These are phyloP conservation scores for Pholis gunnellus DNA, from an alignment of 2,113 vertebrate species.

Conservation along the genomic window DNA sequence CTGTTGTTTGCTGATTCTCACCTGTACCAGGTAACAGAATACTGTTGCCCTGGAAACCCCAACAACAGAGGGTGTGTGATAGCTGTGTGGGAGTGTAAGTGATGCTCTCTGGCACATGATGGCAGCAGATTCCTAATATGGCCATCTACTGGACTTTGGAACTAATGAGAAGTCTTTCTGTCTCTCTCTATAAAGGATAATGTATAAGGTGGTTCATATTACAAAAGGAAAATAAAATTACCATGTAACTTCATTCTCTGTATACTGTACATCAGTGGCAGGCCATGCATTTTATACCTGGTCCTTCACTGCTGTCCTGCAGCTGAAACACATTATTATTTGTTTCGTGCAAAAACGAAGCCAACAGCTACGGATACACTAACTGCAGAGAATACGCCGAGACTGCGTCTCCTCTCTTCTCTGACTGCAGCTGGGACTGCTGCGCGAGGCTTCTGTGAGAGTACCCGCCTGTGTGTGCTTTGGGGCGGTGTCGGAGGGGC, in stretches of 20 bases:
- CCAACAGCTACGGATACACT: too few species aligned
- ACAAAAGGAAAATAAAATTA: neutral
- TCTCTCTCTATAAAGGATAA: neutral
- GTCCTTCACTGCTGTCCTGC: too few species aligned
- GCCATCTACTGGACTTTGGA: neutral
- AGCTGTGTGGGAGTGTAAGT: neutral
- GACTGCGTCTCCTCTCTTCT: too few species aligned
- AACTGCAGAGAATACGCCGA: too few species aligned
- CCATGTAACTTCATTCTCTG: neutral
- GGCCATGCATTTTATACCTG: too few species aligned
- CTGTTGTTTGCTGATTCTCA: constrained; percentile 33
- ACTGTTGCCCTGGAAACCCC: constrained; percentile 66
- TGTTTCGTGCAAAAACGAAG: too few species aligned
- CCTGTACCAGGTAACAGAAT: constrained; percentile 62
- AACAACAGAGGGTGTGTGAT: constrained; percentile 48
- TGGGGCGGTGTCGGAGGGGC: too few species aligned
- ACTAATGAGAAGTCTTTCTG: neutral
- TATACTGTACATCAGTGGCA: neutral
- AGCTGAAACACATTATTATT: too few species aligned
- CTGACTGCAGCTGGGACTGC: too few species aligned
- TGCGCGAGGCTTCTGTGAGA: too few species aligned
- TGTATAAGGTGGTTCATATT: neutral
- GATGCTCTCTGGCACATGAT: constrained; percentile 52
- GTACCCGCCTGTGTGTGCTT: too few species aligned
- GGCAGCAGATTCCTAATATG: constrained; percentile 54